Percentiles rank a stretch among this genome's conserved stretches.
Evolutionary conservation across 2,797 vertebrate genomes (phyloP).

Genomic region (Oreortyx pictus): DNA sequence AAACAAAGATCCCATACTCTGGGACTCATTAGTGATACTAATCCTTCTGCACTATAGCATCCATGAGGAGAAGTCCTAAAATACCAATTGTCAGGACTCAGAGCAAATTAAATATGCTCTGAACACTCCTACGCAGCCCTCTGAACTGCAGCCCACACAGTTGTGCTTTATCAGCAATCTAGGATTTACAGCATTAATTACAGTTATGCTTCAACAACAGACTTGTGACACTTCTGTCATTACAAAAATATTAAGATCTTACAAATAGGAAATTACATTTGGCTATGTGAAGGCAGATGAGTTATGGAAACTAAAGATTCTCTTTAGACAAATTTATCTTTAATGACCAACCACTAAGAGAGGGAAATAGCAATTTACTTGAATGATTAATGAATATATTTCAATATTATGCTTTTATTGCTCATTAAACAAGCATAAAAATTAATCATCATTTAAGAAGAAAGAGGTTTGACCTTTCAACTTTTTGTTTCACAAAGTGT

Average conservation of each 20-base stretch:
- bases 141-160: neutral
- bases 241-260: neutral
- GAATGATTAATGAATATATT: conserved; percentile 50
- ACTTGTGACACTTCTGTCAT: neutral
- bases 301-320: neutral
- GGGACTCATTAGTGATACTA: neutral
- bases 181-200: neutral
- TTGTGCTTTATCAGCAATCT: neutral
- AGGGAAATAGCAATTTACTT: conserved; percentile 34
- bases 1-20: neutral
- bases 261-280: neutral
- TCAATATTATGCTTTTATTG: conserved; percentile 53
- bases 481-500: neutral
- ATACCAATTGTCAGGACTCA: neutral
- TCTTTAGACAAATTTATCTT: conserved; percentile 30
- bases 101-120: neutral
- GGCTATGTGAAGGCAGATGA: neutral
- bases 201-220: neutral
- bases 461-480: neutral
- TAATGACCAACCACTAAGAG: conserved; percentile 1
- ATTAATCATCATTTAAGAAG: conserved; percentile 17
- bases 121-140: neutral
- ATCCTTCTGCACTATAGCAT: neutral
- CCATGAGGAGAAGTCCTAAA: neutral
- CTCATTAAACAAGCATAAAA: conserved; percentile 48